Conservation (phyloP, 2,888 invertebrate genomes). For the Drosophila melanosoma region DNA sequence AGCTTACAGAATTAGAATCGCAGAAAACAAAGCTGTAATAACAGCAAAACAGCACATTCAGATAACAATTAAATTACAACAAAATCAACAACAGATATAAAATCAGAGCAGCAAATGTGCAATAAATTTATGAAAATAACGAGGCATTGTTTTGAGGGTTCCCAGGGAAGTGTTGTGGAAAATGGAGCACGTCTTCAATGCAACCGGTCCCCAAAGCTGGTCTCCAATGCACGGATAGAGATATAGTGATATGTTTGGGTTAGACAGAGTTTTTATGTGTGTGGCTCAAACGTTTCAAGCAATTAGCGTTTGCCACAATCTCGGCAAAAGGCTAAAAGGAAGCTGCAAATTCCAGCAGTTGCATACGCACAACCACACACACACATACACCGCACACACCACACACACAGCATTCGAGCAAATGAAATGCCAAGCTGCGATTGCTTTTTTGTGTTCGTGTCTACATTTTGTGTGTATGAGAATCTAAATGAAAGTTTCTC, state of each 20-base stretch:
- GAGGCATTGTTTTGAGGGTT: slow-evolving; percentile 57
- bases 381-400: slow-evolving; percentile 31
- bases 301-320: slow-evolving; percentile 77
- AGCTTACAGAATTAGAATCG: slow-evolving; percentile 3
- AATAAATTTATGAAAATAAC: slow-evolving; percentile 59
- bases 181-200: slow-evolving; percentile 55
- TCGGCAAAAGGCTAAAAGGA: slow-evolving; percentile 64
- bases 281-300: slow-evolving; percentile 57
- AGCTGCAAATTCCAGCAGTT: slow-evolving; percentile 56
- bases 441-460: neutral
- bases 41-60: slow-evolving; percentile 26
- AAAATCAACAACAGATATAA: slow-evolving; percentile 14
- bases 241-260: slow-evolving; percentile 5
- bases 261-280: neutral
- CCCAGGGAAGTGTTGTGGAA: slow-evolving; percentile 46
- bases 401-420: slow-evolving; percentile 40
- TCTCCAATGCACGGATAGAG: slow-evolving; percentile 7
- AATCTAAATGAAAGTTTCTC: slow-evolving; percentile 30
- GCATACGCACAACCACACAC: slow-evolving; percentile 35
- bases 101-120: slow-evolving; percentile 60
- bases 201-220: slow-evolving; percentile 27
- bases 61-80: slow-evolving; percentile 65
- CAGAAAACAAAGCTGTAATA: slow-evolving; percentile 14
- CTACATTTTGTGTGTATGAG: neutral
- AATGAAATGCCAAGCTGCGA: slow-evolving; percentile 49